Base-by-base conservation (phyloP, 2,797 vertebrate genomes). In the Cyprinodon diabolis region DNA sequence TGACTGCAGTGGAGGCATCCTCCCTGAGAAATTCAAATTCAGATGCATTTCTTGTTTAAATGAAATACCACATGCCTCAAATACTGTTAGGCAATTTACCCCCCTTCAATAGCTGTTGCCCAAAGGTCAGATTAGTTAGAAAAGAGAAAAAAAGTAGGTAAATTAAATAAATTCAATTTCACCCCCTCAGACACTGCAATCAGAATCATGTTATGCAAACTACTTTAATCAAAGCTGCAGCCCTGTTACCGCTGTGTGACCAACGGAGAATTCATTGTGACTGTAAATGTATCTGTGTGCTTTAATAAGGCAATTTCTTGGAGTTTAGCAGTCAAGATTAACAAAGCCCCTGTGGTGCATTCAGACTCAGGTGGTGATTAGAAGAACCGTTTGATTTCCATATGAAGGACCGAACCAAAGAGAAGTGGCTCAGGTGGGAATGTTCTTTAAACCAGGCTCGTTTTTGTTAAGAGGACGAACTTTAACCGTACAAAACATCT, bases 221-320 rank as follows among this genome's bases (percentile, higher is more conserved):
- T 23, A 47, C 57, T 75, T 55, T n/a, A 75, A 75, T 75, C 67
- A 63, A 45, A 69, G 67, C 67, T 47, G 23, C 49, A 11, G 6
- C 67, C 30, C 48, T n/a, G 15, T n/a, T 43, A 21, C 43, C 4
- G 25, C 40, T 48, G 14, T 4, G 62, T 56, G 47, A 47, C 37
- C 17, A 43, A 43, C 2, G 4, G 60, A 66, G 60, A 45, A 40
- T 68, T 19, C 4, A 37, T 49, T 23, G 55, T 25, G 30, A 58
- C 57, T 51, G 51, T 25, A 47, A 75, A 17, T 17, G 19, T 23
- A 30, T 25, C 35, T 45, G n/a, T 47, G 15, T 13, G 8, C 2
- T 49, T 58, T 69, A 23, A 51, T 19, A 56, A 5, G 17, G 14
- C 1, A 0, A n/a, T 19, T 5, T 12, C 30, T 21, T 17, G 14